Percentiles rank a stretch among this genome's conserved stretches.
These are phyloP conservation scores for Dermochelys coriacea DNA, from an alignment of 2,797 vertebrate genomes.

Conservation along the genomic window DNA sequence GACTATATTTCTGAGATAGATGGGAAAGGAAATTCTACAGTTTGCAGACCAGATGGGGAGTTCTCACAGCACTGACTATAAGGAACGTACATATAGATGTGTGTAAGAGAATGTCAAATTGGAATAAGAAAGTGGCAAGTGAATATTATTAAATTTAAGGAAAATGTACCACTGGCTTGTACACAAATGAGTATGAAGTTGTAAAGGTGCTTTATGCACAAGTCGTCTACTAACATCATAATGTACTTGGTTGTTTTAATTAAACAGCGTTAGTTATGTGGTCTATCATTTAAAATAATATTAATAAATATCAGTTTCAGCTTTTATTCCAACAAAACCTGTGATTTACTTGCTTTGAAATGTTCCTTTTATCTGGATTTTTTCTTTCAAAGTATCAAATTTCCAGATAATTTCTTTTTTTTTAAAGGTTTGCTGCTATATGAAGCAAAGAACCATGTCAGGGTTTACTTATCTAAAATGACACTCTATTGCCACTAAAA, in stretches of 20 bases:
- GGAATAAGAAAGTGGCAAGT: conserved; percentile 34
- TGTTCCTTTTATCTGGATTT: background rate
- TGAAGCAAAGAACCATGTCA: background rate
- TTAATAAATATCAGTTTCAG: conserved; percentile 12
- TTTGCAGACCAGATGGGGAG: conserved; percentile 79
- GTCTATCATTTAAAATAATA: conserved; percentile 6
- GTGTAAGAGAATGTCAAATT: conserved; percentile 60
- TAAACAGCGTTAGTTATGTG: background rate
- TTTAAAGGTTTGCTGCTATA: background rate
- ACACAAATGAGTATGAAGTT: background rate
- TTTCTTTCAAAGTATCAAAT: conserved; percentile 1
- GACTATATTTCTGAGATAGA: conserved; percentile 83
- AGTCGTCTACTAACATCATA: background rate
- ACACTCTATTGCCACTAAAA: conserved; percentile 2
- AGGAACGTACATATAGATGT: conserved; percentile 43
- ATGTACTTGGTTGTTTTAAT: conserved; percentile 23
- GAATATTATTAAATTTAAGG: conserved; percentile 26
- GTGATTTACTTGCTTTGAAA: conserved; percentile 26
- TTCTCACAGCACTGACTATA: conserved; percentile 72
- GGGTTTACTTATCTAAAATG: conserved; percentile 3
- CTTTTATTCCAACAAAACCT: conserved; percentile 18
- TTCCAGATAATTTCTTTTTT: background rate
- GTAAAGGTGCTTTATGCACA: conserved; percentile 52
- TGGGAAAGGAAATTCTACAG: conserved; percentile 81
- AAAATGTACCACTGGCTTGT: conserved; percentile 25